Percentiles rank a stretch among this genome's conserved stretches.
Evolutionary conservation across 2,797 vertebrate genomes (phyloP).

Genomic region (Choloepus didactylus): DNA sequence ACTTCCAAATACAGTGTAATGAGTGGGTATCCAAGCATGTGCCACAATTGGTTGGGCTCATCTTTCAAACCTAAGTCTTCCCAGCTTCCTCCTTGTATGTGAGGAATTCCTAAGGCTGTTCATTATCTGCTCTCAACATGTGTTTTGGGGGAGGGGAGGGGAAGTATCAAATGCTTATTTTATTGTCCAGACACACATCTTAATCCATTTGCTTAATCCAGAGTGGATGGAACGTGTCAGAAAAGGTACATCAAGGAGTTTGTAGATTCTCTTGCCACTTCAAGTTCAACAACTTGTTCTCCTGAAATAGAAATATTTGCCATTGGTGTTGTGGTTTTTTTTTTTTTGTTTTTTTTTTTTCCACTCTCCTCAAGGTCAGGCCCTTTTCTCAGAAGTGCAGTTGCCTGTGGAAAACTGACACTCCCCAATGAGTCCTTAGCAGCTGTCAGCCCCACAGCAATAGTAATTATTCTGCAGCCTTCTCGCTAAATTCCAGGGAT

Average conservation of each 20-base stretch:
- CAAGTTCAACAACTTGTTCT: conserved; percentile 72
- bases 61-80: not conserved
- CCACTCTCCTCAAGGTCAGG: conserved; percentile 65
- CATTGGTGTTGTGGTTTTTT: not conserved
- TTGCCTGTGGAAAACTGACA: conserved; percentile 72
- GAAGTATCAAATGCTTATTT: conserved; percentile 32
- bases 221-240: not conserved
- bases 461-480: conserved; percentile 32
- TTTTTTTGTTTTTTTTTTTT: not conserved
- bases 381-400: conserved; percentile 73
- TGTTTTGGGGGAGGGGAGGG: not conserved
- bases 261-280: conserved; percentile 64
- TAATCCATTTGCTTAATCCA: not conserved
- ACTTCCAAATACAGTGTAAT: not conserved
- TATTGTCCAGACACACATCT: conserved; percentile 36
- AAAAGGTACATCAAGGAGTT: conserved; percentile 57
- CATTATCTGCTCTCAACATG: not conserved
- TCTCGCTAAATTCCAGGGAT: not conserved
- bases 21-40: not conserved
- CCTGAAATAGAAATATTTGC: conserved; percentile 74
- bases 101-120: conserved; percentile 19
- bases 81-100: not conserved
- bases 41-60: not conserved
- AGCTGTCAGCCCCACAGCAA: conserved; percentile 79
- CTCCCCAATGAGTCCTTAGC: conserved; percentile 75